A percentile compares a stretch with the other conserved stretches of the same genome.
Conservation (phyloP, 2,113 vertebrate genomes). For the Siniperca chuatsi region DNA sequence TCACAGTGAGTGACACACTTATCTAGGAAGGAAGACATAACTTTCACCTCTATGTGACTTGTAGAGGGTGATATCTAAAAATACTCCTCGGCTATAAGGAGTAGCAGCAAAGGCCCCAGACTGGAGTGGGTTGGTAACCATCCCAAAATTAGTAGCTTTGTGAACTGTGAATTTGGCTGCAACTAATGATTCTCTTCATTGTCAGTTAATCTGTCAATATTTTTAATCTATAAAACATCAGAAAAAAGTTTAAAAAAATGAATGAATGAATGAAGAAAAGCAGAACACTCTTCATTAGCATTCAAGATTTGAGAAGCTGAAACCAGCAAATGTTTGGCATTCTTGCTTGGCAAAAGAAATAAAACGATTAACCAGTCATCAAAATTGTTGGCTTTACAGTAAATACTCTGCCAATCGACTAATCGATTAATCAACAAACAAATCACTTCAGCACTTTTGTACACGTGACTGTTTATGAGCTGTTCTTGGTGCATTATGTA, state of each 20-base stretch:
- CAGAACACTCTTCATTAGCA: not conserved
- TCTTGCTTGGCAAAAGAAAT: not conserved
- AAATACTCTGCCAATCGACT: not conserved
- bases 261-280: not conserved
- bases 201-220: not conserved
- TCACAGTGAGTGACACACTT: conserved; percentile 52
- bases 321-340: not conserved
- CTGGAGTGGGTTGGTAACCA: not conserved
- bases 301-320: not conserved
- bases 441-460: not conserved
- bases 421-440: not conserved
- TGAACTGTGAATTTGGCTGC: not conserved
- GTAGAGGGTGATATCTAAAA: conserved; percentile 48
- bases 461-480: not conserved
- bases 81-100: conserved; percentile 25
- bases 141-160: not conserved
- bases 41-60: conserved; percentile 52
- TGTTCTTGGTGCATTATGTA: conserved; percentile 31
- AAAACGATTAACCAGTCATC: not conserved
- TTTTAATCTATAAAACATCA: no score
- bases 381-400: not conserved
- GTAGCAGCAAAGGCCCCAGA: not conserved
- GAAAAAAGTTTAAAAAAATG: no score
- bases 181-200: not conserved
- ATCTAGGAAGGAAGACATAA: conserved; percentile 26